A percentile compares a stretch with the other conserved stretches of the same genome.
Conservation (phyloP, 1,140 invertebrate genomes). For the Dendrolimus punctatus region DNA sequence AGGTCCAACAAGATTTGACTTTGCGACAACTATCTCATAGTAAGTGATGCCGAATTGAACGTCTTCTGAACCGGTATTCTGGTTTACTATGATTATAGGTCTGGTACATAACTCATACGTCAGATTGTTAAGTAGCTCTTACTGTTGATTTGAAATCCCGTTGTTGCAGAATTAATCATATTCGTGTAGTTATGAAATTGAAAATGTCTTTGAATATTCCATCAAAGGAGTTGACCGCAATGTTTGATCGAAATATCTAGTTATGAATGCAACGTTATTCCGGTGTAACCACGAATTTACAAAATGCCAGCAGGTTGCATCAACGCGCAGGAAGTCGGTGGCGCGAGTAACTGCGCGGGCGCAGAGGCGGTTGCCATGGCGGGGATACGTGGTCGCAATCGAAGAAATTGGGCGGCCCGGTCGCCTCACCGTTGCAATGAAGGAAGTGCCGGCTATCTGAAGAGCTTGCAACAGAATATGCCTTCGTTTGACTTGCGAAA, state of each 20-base stretch:
- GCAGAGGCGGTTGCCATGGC: slow-evolving; percentile 4
- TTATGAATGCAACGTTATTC: background rate
- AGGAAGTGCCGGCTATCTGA: slow-evolving; percentile 46
- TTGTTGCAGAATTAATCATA: no score
- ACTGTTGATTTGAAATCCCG: no score
- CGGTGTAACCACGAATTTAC: slow-evolving; percentile 6
- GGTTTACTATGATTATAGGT: no score
- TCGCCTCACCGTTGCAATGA: slow-evolving; percentile 28
- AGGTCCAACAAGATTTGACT: no score
- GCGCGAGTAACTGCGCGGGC: background rate
- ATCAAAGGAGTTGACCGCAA: no score
- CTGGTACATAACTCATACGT: no score
- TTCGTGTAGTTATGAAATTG: no score
- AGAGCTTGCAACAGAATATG: slow-evolving; percentile 29
- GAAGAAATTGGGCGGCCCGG: slow-evolving; percentile 42
- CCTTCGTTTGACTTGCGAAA: slow-evolving; percentile 28
- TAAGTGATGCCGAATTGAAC: no score
- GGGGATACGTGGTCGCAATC: slow-evolving; percentile 10
- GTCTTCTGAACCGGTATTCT: no score
- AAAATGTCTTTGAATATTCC: no score
- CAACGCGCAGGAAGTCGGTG: slow-evolving; percentile 17
- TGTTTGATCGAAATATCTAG: background rate
- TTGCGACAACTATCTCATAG: no score
- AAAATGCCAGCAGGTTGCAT: slow-evolving; percentile 16
- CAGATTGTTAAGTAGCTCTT: no score